Evolutionary conservation across 2,888 invertebrate genomes (phyloP), one percentile per base, ranked within the genome.

Genomic region (Eupithecia abbreviata): DNA sequence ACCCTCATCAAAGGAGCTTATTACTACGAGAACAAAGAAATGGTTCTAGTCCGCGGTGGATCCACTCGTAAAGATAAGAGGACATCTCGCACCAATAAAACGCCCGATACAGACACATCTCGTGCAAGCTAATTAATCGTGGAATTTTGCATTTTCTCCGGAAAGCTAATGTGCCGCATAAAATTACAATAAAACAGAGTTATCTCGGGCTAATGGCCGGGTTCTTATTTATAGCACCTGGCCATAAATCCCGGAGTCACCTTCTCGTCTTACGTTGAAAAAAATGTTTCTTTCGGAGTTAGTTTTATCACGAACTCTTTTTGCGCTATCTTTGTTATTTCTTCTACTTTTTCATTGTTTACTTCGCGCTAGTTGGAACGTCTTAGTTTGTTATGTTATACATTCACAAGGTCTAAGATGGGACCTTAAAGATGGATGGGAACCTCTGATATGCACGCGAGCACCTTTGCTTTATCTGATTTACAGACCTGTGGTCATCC

Each of bases 121-220:
- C 62, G 62, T 78, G 73, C 76, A 75, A 72, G 73, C 82, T 82
- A 83, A 84, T 83, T 83, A 84, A 82, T 84, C 84, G 81, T 71
- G 76, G 76, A 75, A 81, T 83, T 84, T 82, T 81, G 82, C 80
- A 83, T 83, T 83, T 81, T 81, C 82, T 79, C 82, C 75, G 72
- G 74, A 72, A 74, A 79, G 85, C 87, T 91, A 91, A 90, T 89
- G 89, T 88, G 85, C 84, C 85, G 91, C 89, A 92, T 92, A 92
- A 84, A 83, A 84, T 92, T 90, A 90, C 91, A 88, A 91, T 92
- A 91, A 91, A 91, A 85, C 87, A 87, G 88, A 85, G 87, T 90
- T 91, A 91, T 91, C 90, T 89, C 76, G 77, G 73, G 74, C 82
- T 82, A 82, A 91, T 89, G 90, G 89, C 84, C 84, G 83, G 84